A percentile compares a stretch with the other conserved stretches of the same genome.
Conservation (phyloP, 2,113 vertebrate genomes). For the Petrocephalus microphthalmus region DNA sequence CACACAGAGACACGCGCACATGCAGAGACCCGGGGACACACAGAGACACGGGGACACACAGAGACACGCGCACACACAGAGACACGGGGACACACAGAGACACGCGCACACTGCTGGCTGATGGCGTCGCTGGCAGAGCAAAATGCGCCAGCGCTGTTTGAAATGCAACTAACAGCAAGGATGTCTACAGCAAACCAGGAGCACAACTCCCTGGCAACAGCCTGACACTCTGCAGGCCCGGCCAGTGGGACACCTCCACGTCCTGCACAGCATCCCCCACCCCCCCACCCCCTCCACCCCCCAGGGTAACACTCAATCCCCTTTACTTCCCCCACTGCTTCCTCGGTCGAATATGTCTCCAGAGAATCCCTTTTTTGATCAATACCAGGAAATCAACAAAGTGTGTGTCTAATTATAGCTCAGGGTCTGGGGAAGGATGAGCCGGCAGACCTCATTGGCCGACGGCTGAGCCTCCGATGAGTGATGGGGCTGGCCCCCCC, state of each 20-base stretch:
- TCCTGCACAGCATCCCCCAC: background rate
- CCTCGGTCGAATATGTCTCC: background rate
- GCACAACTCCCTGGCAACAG: background rate
- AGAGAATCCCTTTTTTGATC: background rate
- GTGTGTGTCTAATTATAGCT: constrained; percentile 4
- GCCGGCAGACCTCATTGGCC: background rate
- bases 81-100: background rate
- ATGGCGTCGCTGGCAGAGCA: background rate
- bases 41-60: no score
- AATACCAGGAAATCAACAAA: constrained; percentile 16
- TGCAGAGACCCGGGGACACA: background rate
- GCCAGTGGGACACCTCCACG: background rate
- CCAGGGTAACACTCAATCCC: background rate
- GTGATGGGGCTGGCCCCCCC: background rate
- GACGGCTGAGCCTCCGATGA: background rate
- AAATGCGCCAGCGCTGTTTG: background rate
- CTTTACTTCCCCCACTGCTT: background rate
- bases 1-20: background rate
- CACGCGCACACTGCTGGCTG: background rate
- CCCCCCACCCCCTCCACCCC: no score
- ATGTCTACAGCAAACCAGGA: background rate
- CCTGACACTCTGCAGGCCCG: background rate
- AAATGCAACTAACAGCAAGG: background rate
- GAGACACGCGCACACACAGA: no score
- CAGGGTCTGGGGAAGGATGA: background rate